Conservation (phyloP, 2,888 invertebrate genomes). For the Pseudeuparius sepicola region DNA sequence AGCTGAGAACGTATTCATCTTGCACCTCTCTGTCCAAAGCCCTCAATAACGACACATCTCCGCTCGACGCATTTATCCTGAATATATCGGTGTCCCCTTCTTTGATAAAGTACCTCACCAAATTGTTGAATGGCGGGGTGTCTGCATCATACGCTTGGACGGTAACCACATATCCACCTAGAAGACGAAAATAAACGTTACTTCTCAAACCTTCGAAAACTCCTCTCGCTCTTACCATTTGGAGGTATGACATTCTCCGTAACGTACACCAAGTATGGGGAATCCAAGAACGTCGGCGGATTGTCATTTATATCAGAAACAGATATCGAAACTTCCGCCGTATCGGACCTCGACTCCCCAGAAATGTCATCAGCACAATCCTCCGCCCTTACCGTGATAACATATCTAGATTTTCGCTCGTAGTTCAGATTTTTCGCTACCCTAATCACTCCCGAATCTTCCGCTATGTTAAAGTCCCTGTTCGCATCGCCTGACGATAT, state of each 20-base stretch:
- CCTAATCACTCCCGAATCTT: conserved; percentile 82
- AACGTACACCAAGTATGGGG: conserved; percentile 88
- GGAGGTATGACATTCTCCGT: conserved; percentile 86
- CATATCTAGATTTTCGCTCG: conserved; percentile 78
- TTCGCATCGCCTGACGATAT: conserved; percentile 84
- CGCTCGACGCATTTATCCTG: conserved; percentile 83
- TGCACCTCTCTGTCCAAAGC: conserved; percentile 78
- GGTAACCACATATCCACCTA: conserved; percentile 62
- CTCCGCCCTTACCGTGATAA: conserved; percentile 76
- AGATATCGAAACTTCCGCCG: conserved; percentile 70
- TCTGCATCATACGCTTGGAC: conserved; percentile 87
- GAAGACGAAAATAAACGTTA: too few relatives aligned
- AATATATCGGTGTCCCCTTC: conserved; percentile 89
- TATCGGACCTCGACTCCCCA: conserved; percentile 53
- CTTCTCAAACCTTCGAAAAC: too few relatives aligned
- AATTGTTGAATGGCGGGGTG: conserved; percentile 79
- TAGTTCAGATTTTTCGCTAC: conserved; percentile 90
- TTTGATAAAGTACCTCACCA: conserved; percentile 87
- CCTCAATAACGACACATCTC: conserved; percentile 75
- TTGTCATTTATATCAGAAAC: conserved; percentile 92
- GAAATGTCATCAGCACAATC: conserved; percentile 70
- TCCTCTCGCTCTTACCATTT: conserved; percentile 45
- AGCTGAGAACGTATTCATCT: conserved; percentile 71
- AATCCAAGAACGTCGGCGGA: conserved; percentile 84
- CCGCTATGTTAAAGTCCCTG: conserved; percentile 83